Percentiles rank a stretch among this genome's conserved stretches.
These are phyloP conservation scores for Sturnira hondurensis DNA, from an alignment of 2,113 vertebrate species.

Conservation along the genomic window DNA sequence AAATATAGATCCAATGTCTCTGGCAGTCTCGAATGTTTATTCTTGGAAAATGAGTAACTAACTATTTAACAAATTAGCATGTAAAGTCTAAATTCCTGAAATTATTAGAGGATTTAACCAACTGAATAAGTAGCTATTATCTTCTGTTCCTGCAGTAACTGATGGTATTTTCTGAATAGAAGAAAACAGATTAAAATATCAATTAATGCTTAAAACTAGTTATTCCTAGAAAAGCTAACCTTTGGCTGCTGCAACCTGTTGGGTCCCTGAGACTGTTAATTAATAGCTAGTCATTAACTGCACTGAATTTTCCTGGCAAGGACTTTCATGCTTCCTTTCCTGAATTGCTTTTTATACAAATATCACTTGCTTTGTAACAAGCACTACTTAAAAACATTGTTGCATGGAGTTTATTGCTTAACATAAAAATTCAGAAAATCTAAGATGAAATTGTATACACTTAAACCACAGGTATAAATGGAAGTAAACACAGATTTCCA, in stretches of 20 bases:
- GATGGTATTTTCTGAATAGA: background rate
- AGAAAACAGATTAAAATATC: slow-evolving; percentile 35
- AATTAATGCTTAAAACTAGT: slow-evolving; percentile 47
- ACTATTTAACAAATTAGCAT: background rate
- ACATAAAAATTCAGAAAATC: slow-evolving; percentile 2
- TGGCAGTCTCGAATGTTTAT: background rate
- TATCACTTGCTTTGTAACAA: background rate
- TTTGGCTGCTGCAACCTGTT: slow-evolving; percentile 16
- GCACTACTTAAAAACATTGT: background rate
- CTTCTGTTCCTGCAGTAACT: slow-evolving; percentile 20
- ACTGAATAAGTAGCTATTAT: slow-evolving; percentile 13
- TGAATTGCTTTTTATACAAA: background rate
- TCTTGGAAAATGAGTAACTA: background rate
- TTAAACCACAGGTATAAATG: background rate
- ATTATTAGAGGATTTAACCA: slow-evolving; percentile 25
- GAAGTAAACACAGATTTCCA: background rate
- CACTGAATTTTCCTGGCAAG: background rate
- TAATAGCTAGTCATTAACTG: slow-evolving; percentile 46
- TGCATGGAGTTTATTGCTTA: background rate
- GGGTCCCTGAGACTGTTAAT: slow-evolving; percentile 24
- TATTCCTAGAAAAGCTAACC: slow-evolving; percentile 31
- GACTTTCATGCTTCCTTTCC: background rate
- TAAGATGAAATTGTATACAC: background rate
- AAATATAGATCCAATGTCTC: background rate
- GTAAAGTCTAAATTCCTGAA: slow-evolving; percentile 5